Evolutionary conservation across 2,113 vertebrate species (phyloP).

Genomic region (Plectropomus leopardus): DNA sequence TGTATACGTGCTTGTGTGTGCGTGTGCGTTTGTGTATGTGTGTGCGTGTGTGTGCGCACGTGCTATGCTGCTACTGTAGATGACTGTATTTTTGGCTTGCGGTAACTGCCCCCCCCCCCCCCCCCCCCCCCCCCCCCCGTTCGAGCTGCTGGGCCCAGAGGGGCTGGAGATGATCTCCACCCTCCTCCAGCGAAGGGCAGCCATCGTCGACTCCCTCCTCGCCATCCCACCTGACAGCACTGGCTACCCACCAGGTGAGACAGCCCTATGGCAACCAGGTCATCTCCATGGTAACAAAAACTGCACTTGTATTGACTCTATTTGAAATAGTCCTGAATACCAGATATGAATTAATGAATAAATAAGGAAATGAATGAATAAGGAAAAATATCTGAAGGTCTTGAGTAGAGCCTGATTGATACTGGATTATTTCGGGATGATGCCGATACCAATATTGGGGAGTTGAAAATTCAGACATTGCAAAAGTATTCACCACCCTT

Average conservation of each 20-base stretch:
- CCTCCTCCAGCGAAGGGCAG: slow-evolving; percentile 90
- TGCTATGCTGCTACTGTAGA: slow-evolving; percentile 3
- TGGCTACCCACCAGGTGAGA: slow-evolving; percentile 87
- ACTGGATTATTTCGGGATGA: no score
- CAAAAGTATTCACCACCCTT: no score
- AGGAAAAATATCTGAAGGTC: background rate
- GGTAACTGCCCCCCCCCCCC: background rate
- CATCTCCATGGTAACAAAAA: slow-evolving; percentile 32
- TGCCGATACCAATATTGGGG: no score
- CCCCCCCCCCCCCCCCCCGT: slow-evolving; percentile 85
- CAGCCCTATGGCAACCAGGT: slow-evolving; percentile 20
- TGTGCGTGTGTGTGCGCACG: background rate
- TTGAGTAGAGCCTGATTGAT: no score
- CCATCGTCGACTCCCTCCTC: slow-evolving; percentile 89
- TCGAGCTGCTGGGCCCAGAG: slow-evolving; percentile 95
- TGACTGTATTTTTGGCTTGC: slow-evolving; percentile 15
- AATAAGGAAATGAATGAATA: no score
- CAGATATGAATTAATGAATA: background rate
- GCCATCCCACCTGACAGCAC: slow-evolving; percentile 84
- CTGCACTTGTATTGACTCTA: background rate
- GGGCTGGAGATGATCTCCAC: slow-evolving; percentile 95
- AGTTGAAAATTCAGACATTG: no score
- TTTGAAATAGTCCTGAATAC: slow-evolving; percentile 1
- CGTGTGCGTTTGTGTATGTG: background rate
- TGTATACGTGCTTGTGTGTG: slow-evolving; percentile 45